Percentiles rank a stretch among this genome's conserved stretches.
Conservation (phyloP, 2,113 vertebrate species). For the Arenaria interpres region DNA sequence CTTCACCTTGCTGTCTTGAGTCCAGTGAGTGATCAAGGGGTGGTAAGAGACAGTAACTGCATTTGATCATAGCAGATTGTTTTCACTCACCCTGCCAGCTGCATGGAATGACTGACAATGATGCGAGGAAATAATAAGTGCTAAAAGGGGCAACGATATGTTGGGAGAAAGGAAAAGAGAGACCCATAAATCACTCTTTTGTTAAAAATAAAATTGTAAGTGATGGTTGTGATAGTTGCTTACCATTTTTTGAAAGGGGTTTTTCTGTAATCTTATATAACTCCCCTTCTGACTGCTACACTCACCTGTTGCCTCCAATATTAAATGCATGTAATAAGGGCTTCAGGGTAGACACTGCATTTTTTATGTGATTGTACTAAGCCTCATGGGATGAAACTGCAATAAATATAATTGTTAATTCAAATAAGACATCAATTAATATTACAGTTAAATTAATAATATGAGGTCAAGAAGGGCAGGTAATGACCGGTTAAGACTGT, state of each 20-base stretch:
- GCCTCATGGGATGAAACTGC: background rate
- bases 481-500: background rate
- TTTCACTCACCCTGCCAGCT: background rate
- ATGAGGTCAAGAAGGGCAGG: background rate
- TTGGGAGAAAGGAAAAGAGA: background rate
- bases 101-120: background rate
- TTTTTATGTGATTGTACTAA: background rate
- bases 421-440: background rate
- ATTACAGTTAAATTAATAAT: background rate
- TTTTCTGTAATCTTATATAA: background rate
- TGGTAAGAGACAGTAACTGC: background rate
- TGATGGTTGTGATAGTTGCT: background rate
- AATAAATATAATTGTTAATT: background rate
- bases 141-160: background rate
- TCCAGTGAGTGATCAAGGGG: background rate
- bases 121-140: background rate
- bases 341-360: background rate
- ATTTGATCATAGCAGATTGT: background rate
- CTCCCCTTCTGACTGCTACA: background rate
- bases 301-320: background rate
- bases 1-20: background rate
- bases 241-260: background rate
- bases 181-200: background rate
- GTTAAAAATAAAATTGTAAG: background rate
- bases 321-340: background rate